phyloP scores from a whole-genome alignment of 2,888 invertebrate species.

The Antitype chi region DNA sequence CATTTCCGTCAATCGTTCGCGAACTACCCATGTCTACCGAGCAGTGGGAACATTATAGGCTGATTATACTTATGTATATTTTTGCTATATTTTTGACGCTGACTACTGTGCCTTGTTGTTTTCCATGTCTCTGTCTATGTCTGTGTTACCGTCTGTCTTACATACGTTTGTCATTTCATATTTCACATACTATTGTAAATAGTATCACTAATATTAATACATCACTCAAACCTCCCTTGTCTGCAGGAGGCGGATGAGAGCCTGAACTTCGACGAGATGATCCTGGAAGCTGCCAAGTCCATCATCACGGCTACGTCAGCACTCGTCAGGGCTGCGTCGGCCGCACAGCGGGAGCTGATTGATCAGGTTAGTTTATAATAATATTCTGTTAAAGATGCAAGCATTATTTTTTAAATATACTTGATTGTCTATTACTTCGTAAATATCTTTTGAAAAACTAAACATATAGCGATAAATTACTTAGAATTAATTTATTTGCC shows the following conservation, averaged over 20 bases:
- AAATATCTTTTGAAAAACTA: not conserved
- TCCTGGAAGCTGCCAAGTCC: slow-evolving; percentile 99
- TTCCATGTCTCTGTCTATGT: not conserved
- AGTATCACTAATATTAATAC: not conserved
- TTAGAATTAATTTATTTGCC: no score
- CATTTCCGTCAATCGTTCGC: no score
- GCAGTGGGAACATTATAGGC: no score
- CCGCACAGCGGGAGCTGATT: slow-evolving; percentile 98
- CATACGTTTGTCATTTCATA: not conserved
- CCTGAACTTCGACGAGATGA: slow-evolving; percentile 99
- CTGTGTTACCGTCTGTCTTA: not conserved
- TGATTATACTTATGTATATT: no score
- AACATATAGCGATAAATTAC: no score
- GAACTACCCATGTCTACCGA: no score
- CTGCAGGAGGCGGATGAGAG: slow-evolving; percentile 96
- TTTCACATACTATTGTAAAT: not conserved
- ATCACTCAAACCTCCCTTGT: not conserved
- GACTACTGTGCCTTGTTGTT: not conserved
- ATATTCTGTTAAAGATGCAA: not conserved
- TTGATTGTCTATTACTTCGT: not conserved
- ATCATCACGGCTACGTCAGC: slow-evolving; percentile 99
- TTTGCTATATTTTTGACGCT: not conserved
- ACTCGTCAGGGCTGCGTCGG: slow-evolving; percentile 98
- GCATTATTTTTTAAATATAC: not conserved
- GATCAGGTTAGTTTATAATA: slow-evolving; percentile 88